Evolutionary conservation across 1,140 invertebrate genomes (phyloP), one percentile per base, ranked within the genome.

Genomic region (Andricus grossulariae): DNA sequence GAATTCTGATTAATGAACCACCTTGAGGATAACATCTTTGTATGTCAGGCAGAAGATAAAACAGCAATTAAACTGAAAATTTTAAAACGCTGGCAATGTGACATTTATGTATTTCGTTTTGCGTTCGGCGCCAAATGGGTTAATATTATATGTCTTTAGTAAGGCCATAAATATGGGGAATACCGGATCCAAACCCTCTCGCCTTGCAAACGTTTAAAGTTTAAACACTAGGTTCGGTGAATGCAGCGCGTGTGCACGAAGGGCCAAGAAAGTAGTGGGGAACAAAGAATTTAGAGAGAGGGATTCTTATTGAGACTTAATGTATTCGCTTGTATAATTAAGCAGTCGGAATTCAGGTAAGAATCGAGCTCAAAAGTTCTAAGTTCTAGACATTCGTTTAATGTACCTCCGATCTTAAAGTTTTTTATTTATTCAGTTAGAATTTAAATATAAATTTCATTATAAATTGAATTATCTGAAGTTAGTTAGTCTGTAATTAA

Each of bases 281-380:
- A 66, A 66, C 60, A 39, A 66, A 66, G 60, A 66, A 66, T 66
- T 66, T 45, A 25, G 13, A 66, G 60, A 66, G 25, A n/a, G 25
- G 60, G 32, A 66, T 66, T 66, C 60, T 66, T 66, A 66, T 66
- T 66, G 45, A 66, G 60, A 66, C 60, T 66, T 66, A 66, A 66
- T 39, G 25, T 66, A 66, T 66, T 66, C 60, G 60, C 60, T 66
- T 66, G 60, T 66, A 66, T 66, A 66, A 66, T 66, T n/a, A 39
- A 66, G 45, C 60, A 66, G 60, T 45, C 39, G 8, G 45, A 10
- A 32, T 45, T 25, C 25, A 45, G 25, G 60, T 66, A 66, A 66
- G 10, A 66, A 66, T 66, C 25, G 4, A 66, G 15, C 60, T 16
- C 6, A 25, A 39, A 39, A 66, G 39, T 45, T 45, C 6, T 45